phyloP scores from a whole-genome alignment of 2,888 invertebrate genomes.

The Tetanocera ferruginea region DNA sequence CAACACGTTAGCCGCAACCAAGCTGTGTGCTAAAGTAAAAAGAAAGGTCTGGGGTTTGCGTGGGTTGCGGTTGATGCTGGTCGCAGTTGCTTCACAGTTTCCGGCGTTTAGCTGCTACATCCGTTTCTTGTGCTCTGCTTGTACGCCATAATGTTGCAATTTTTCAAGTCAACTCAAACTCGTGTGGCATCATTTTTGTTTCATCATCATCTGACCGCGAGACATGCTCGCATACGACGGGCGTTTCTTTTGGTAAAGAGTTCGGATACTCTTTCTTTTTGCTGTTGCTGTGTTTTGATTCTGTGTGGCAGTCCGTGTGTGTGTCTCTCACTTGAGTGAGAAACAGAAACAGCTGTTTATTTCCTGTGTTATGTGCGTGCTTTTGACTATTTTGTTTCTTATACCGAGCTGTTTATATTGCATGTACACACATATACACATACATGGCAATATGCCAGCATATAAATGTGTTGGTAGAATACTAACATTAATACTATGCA shows the following conservation, averaged over 20 bases:
- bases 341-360: constrained; percentile 19
- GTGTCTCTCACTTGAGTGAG: background rate
- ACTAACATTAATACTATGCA: constrained; percentile 25
- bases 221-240: background rate
- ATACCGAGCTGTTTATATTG: background rate
- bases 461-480: no score
- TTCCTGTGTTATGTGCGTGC: background rate
- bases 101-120: background rate
- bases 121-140: background rate
- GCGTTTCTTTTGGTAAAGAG: no score
- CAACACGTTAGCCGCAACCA: constrained; percentile 4
- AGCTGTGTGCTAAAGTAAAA: background rate
- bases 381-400: background rate
- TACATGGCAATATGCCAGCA: no score
- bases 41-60: background rate
- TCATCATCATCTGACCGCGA: background rate
- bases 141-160: constrained; percentile 16
- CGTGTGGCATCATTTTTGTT: background rate
- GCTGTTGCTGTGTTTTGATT: background rate
- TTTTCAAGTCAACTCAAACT: constrained; percentile 7
- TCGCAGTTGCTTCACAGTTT: background rate
- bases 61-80: no score
- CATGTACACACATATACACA: background rate
- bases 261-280: no score
- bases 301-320: background rate